Conservation (phyloP, 2,888 invertebrate species). For the Nesidiocoris tenuis region DNA sequence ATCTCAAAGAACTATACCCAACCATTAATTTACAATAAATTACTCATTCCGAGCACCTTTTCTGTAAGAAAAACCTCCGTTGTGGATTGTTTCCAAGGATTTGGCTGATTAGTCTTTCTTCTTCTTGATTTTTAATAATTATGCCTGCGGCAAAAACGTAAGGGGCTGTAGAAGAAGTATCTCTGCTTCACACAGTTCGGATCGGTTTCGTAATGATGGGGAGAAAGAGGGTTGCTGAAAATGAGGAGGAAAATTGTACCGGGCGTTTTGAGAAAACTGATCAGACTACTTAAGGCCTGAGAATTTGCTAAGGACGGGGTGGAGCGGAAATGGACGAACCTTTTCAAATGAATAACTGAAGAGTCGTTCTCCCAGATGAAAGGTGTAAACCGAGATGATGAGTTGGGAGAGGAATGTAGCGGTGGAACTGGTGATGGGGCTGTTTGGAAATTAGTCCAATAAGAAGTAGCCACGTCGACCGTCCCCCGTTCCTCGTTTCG, state of each 20-base stretch:
- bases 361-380: constrained; percentile 3
- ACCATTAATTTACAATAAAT: no score
- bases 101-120: no score
- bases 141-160: no score
- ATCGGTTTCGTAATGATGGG: constrained; percentile 20
- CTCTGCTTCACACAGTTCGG: background rate
- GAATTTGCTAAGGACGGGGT: background rate
- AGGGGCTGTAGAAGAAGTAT: no score
- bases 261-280: constrained; percentile 36
- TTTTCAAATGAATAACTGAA: constrained; percentile 43
- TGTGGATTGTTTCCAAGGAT: no score
- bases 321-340: constrained; percentile 20
- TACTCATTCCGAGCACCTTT: no score
- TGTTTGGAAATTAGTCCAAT: constrained; percentile 40
- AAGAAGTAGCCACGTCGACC: constrained; percentile 40
- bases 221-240: constrained; percentile 5
- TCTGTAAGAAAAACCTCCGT: no score
- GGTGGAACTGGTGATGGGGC: background rate
- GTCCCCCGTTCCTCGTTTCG: background rate
- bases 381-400: background rate
- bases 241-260: background rate
- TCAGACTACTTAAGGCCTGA: constrained; percentile 37
- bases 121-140: no score
- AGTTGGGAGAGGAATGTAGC: background rate
- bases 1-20: no score